A percentile compares a stretch with the other conserved stretches of the same genome.
phyloP scores from a whole-genome alignment of 2,113 vertebrate species.

The Antechinus flavipes region DNA sequence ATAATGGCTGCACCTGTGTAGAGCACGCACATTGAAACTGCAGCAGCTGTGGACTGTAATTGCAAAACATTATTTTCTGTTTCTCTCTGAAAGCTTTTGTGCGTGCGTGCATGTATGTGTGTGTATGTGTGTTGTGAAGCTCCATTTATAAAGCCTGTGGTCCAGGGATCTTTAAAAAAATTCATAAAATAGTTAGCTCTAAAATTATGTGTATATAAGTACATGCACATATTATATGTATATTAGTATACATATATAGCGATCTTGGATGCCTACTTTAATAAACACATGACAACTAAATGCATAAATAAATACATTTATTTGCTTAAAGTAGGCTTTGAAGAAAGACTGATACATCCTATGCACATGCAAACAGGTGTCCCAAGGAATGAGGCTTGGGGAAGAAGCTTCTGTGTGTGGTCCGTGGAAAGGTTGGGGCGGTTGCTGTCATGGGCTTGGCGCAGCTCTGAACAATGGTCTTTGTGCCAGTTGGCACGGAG shows the following conservation, averaged over 20 bases:
- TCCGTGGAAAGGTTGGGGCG: neutral
- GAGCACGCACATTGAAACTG: conserved; percentile 73
- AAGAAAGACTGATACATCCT: neutral
- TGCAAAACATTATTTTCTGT: conserved; percentile 88
- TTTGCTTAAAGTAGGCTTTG: neutral
- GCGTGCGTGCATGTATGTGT: conserved; percentile 80
- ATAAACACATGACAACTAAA: neutral
- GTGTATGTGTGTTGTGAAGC: conserved; percentile 11
- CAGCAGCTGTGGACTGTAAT: conserved; percentile 87
- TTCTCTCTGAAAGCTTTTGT: conserved; percentile 89
- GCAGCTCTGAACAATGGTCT: conserved; percentile 30
- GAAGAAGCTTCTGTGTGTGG: neutral
- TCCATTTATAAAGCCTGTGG: conserved; percentile 74
- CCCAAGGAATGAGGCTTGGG: accelerated
- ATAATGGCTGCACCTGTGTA: conserved; percentile 92
- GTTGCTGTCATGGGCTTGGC: accelerated
- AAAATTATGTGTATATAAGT: neutral
- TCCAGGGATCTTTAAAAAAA: conserved; percentile 37
- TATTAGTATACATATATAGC: neutral
- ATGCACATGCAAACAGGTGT: accelerated
- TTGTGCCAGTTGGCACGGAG: conserved; percentile 6
- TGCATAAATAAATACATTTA: neutral
- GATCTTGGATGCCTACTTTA: conserved; percentile 9
- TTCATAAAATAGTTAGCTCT: neutral
- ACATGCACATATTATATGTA: neutral